A percentile compares a stretch with the other conserved stretches of the same genome.
Conservation (phyloP, 2,113 vertebrate species). For the Heterochromis multidens region DNA sequence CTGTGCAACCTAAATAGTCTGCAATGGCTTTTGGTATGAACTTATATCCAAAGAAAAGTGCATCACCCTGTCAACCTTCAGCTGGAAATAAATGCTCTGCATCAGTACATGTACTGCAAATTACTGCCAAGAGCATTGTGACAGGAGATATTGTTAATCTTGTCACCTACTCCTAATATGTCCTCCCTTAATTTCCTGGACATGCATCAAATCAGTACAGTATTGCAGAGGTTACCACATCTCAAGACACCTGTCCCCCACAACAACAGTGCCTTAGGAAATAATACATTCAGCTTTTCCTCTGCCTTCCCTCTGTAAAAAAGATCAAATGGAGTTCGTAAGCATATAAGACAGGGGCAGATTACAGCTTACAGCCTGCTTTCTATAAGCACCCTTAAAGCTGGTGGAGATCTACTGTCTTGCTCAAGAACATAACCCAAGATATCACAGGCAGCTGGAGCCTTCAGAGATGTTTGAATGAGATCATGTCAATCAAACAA, state of each 20-base stretch:
- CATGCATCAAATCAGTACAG: neutral
- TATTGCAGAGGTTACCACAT: neutral
- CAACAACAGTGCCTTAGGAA: neutral
- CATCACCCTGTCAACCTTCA: neutral
- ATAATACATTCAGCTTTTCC: neutral
- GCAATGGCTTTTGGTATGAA: neutral
- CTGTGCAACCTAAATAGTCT: neutral
- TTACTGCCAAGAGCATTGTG: neutral
- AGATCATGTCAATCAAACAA: slow-evolving; percentile 21
- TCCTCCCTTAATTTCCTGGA: neutral
- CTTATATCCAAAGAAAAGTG: neutral
- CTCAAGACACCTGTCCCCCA: neutral
- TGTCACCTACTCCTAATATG: neutral
- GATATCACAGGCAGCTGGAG: neutral
- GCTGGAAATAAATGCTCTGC: neutral
- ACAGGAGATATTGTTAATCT: neutral
- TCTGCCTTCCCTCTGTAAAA: neutral
- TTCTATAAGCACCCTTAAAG: neutral
- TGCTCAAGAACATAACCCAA: neutral
- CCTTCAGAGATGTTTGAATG: neutral
- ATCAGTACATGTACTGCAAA: neutral
- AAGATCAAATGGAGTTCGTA: neutral
- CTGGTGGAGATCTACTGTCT: neutral
- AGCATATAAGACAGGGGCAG: neutral
- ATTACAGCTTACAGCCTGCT: neutral